Conservation (phyloP, 1,140 invertebrate species). For the Conopomorpha cramerella region DNA sequence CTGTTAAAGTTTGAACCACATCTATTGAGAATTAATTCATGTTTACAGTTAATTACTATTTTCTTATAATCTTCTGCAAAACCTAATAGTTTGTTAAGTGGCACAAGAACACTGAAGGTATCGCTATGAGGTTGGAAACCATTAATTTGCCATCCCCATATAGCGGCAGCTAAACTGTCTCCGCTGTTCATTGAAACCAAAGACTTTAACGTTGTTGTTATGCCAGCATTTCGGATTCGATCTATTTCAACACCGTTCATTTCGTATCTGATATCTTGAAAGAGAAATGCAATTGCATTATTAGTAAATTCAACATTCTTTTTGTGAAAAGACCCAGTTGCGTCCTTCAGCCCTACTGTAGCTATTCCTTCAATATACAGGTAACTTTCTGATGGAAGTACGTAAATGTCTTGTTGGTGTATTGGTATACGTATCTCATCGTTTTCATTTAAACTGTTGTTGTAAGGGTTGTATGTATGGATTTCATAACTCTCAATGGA, state of each 20-base stretch:
- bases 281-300: constrained; percentile 35
- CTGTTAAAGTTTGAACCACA: constrained; percentile 17
- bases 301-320: constrained; percentile 18
- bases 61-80: constrained; percentile 53
- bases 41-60: constrained; percentile 44
- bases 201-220: constrained; percentile 37
- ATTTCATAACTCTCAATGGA: constrained; percentile 18
- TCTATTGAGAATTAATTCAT: constrained; percentile 44
- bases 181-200: constrained; percentile 10
- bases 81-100: constrained; percentile 31
- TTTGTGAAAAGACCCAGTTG: no score
- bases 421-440: constrained; percentile 17
- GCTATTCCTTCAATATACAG: constrained; percentile 22
- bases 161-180: constrained; percentile 5
- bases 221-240: constrained; percentile 30
- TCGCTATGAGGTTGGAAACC: constrained; percentile 4
- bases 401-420: constrained; percentile 12
- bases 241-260: constrained; percentile 46
- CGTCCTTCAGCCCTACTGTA: no score
- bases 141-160: constrained; percentile 8
- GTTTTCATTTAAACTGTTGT: constrained; percentile 7
- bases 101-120: constrained; percentile 35
- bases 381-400: constrained; percentile 11
- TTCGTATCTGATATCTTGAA: constrained; percentile 52
- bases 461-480: constrained; percentile 10